Conservation (phyloP, 2,797 vertebrate genomes). For the Tapirus indicus region DNA sequence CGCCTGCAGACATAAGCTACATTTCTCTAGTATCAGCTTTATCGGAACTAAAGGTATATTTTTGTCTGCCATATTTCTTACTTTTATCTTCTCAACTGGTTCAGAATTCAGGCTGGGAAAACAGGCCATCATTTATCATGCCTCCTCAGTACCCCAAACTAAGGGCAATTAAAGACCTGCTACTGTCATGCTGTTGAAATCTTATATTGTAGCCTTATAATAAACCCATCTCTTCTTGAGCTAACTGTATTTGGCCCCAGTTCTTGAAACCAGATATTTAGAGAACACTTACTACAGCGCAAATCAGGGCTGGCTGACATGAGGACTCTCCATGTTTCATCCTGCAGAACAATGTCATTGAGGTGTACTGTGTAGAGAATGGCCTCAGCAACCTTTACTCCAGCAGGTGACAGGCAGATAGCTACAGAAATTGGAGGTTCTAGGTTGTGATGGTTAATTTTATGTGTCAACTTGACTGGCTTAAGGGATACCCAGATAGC, state of each 20-base stretch:
- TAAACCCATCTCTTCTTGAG: neutral
- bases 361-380: neutral
- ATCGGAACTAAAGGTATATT: slow-evolving; percentile 21
- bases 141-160: neutral
- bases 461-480: neutral
- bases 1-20: neutral
- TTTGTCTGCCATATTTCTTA: neutral
- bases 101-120: neutral
- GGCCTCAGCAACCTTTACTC: neutral
- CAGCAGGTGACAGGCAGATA: neutral
- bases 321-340: neutral
- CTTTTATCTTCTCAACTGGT: neutral
- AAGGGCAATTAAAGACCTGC: neutral
- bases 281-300: neutral
- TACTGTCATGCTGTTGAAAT: neutral
- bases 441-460: neutral
- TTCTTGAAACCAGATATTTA: slow-evolving; percentile 25
- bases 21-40: neutral
- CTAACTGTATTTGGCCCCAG: neutral
- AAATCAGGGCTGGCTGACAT: neutral
- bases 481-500: neutral
- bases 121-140: neutral
- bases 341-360: neutral
- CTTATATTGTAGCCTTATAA: neutral
- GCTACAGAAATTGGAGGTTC: neutral